Percentiles rank a stretch among this genome's conserved stretches.
Evolutionary conservation across 2,888 invertebrate species (phyloP).

Genomic region (Tortrix viridana): DNA sequence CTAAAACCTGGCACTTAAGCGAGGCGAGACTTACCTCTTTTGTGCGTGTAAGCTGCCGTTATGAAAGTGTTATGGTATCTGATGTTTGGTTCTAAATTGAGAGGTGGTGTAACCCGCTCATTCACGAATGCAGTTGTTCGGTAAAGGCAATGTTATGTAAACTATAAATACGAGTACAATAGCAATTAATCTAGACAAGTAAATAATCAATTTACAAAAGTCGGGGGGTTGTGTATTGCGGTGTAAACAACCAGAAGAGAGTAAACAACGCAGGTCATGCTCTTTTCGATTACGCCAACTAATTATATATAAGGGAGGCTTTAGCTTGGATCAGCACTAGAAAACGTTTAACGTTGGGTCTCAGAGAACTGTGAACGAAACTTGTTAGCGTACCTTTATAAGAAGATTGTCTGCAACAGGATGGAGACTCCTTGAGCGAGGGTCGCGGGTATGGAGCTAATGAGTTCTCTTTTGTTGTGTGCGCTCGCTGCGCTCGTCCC

Average conservation of each 20-base stretch:
- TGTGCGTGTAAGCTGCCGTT: conserved; percentile 6
- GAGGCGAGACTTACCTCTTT: conserved; percentile 37
- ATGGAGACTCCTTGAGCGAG: conserved; percentile 66
- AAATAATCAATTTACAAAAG: too few relatives aligned
- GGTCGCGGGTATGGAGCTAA: conserved; percentile 74
- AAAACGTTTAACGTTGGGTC: conserved; percentile 59
- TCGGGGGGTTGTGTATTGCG: conserved; percentile 38
- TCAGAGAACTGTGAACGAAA: conserved; percentile 61
- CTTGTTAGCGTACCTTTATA: conserved; percentile 77
- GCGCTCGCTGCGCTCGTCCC: conserved; percentile 60
- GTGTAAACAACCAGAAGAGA: conserved; percentile 38
- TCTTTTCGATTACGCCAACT: conserved; percentile 4
- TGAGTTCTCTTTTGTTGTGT: conserved; percentile 72
- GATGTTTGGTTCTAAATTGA: conserved; percentile 16
- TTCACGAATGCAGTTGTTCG: conserved; percentile 49
- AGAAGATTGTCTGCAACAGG: conserved; percentile 68
- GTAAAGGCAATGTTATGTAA: conserved; percentile 51
- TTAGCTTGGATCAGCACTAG: conserved; percentile 47
- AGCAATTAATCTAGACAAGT: conserved; percentile 56
- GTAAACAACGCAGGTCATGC: conserved; percentile 38
- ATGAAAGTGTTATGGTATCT: conserved; percentile 19
- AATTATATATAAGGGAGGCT: conserved; percentile 25
- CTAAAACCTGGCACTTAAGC: conserved; percentile 40
- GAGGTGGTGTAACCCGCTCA: conserved; percentile 40
- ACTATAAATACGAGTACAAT: conserved; percentile 65